These are phyloP conservation scores for Jordanella pulchra DNA, from an alignment of 2,797 vertebrate genomes.

Conservation along the genomic window DNA sequence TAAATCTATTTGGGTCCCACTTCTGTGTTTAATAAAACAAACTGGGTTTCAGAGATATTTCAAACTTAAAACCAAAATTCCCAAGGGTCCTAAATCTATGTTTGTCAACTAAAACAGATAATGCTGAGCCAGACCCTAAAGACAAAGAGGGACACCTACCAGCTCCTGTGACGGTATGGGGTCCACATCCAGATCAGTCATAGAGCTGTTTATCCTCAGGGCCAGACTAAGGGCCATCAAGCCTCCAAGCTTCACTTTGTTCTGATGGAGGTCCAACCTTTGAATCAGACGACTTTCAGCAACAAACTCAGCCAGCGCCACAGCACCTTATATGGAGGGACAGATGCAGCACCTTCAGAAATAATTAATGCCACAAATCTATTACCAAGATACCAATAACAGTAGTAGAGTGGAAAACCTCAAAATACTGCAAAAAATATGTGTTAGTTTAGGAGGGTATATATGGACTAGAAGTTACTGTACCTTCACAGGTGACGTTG, in stretches of 20 bases:
- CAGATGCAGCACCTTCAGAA: not conserved
- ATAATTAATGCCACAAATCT: not conserved
- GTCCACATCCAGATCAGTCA: conserved; percentile 73
- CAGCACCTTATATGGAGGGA: conserved; percentile 66
- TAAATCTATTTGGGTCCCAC: not conserved
- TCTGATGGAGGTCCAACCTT: conserved; percentile 71
- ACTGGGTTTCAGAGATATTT: too few species aligned
- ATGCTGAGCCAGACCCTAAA: not conserved
- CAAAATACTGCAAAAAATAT: not conserved
- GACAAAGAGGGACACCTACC: conserved; percentile 50
- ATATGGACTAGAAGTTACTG: not conserved
- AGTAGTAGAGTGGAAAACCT: not conserved
- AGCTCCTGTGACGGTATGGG: conserved; percentile 54
- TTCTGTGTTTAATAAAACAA: not conserved
- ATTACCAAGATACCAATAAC: not conserved
- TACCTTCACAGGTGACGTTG: conserved; percentile 81
- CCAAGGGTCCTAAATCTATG: not conserved
- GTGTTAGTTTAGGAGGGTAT: not conserved
- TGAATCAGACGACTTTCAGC: conserved; percentile 74
- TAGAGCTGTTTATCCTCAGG: conserved; percentile 77
- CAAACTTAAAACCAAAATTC: not conserved
- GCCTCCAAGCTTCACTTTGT: conserved; percentile 74
- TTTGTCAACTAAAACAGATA: too few species aligned
- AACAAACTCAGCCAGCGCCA: conserved; percentile 78
- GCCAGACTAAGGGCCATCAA: conserved; percentile 80